A percentile compares a stretch with the other conserved stretches of the same genome.
Evolutionary conservation across 2,797 vertebrate species (phyloP).

Genomic region (Liasis olivaceus): DNA sequence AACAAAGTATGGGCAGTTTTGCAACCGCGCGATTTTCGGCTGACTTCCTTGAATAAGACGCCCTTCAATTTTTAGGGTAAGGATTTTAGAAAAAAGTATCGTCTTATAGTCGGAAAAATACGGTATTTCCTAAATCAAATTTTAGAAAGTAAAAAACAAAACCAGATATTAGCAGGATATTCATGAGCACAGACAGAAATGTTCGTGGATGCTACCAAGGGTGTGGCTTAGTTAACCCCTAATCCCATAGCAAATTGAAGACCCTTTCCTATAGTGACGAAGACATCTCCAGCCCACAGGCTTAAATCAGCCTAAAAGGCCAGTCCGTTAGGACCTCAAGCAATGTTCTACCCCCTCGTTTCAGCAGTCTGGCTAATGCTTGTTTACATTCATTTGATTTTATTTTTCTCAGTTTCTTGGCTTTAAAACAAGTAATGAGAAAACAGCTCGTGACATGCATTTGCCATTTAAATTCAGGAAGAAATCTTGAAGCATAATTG

Average conservation of each 20-base stretch:
- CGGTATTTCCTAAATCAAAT: background rate
- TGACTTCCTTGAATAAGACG: no score
- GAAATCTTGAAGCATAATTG: background rate
- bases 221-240: background rate
- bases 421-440: background rate
- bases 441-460: slow-evolving; percentile 9
- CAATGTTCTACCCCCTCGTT: background rate
- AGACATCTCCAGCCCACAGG: background rate
- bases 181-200: background rate
- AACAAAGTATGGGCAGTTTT: no score
- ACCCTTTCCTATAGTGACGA: background rate
- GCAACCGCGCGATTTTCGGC: no score
- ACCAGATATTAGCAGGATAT: background rate
- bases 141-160: background rate
- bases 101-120: no score
- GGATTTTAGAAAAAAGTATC: no score
- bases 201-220: background rate
- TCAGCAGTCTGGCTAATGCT: background rate
- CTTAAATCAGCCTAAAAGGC: background rate
- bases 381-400: background rate
- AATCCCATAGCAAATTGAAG: background rate
- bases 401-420: background rate
- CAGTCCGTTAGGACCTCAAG: background rate
- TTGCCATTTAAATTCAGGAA: slow-evolving; percentile 16
- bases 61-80: no score